phyloP scores from a whole-genome alignment of 2,888 invertebrate genomes.

The Fabriciana adippe region DNA sequence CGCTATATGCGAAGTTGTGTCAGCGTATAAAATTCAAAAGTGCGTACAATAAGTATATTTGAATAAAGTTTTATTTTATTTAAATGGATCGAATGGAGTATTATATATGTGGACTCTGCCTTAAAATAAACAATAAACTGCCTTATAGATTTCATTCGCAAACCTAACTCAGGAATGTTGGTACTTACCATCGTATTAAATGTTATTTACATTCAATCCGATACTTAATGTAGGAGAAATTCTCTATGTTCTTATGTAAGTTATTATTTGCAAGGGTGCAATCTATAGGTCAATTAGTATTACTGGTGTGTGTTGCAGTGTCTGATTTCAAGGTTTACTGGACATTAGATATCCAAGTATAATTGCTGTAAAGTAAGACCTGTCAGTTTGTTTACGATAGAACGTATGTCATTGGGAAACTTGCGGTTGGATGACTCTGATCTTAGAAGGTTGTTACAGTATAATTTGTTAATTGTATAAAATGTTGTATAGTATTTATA shows the following conservation, averaged over 20 bases:
- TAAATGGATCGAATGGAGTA: background rate
- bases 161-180: slow-evolving; percentile 20
- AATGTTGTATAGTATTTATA: background rate
- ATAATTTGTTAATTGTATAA: slow-evolving; percentile 7
- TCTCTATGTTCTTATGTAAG: no score
- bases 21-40: no score
- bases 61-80: no score
- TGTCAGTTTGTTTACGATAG: background rate
- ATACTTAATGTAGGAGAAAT: slow-evolving; percentile 8
- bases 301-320: slow-evolving; percentile 13
- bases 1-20: no score
- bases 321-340: slow-evolving; percentile 27
- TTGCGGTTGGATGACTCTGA: slow-evolving; percentile 6
- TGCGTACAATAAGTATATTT: no score
- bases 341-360: slow-evolving; percentile 20
- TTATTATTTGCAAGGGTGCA: slow-evolving; percentile 1
- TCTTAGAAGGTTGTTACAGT: background rate
- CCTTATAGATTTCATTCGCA: slow-evolving; percentile 20
- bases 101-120: slow-evolving; percentile 1
- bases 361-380: slow-evolving; percentile 19
- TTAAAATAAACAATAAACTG: slow-evolving; percentile 8
- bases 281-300: slow-evolving; percentile 14
- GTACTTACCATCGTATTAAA: slow-evolving; percentile 8
- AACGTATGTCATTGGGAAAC: slow-evolving; percentile 14
- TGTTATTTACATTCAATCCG: slow-evolving; percentile 19